Evolutionary conservation across 2,888 invertebrate genomes (phyloP), one percentile per base, ranked within the genome.

Genomic region (Lithophane ornitopus): DNA sequence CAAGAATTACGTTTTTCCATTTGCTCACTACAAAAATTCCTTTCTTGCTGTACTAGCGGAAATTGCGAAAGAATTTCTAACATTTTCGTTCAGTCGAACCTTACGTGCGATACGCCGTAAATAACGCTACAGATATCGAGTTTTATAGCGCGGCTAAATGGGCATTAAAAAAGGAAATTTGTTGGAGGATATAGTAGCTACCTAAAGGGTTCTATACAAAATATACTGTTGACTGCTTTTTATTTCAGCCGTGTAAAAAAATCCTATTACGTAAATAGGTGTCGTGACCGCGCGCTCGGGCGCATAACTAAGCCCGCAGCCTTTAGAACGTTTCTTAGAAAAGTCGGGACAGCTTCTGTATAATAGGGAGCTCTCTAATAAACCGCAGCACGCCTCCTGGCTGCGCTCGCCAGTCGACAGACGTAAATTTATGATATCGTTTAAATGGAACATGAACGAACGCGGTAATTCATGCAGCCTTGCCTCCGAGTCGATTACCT

Each of bases 11-110:
- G 72, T 85, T 86, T 87, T 88, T 80, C 87, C 78, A 85, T 89
- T 89, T 86, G 74, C 80, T 84, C 82, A 81, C 81, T 82, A 86
- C 80, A 87, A 85, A 85, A 65, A 81, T 87, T 84, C 78, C 70
- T 81, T 86, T 82, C 78, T 77, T 73, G 70, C 73, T 76, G 75
- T 87, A 85, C 86, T 80, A 82, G 74, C 77, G 84, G 82, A 89
- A 89, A 89, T 87, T 86, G 87, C 71, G 69, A 83, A 88, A 85
- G 82, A 87, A 88, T 87, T 86, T 84, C 76, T 84, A 85, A 86
- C 81, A 89, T 88, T 87, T 86, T 86, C 86, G 71, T 79, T 82
- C 70, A 72, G 76, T 74, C 70, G 70, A 82, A 74, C 59, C 77
- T 84, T 85, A 85, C 75, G 74, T 80, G 76, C 83, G 79, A 85